Evolutionary conservation across 2,888 invertebrate genomes (phyloP), one percentile per base, ranked within the genome.

Genomic region (Conus canariensis): DNA sequence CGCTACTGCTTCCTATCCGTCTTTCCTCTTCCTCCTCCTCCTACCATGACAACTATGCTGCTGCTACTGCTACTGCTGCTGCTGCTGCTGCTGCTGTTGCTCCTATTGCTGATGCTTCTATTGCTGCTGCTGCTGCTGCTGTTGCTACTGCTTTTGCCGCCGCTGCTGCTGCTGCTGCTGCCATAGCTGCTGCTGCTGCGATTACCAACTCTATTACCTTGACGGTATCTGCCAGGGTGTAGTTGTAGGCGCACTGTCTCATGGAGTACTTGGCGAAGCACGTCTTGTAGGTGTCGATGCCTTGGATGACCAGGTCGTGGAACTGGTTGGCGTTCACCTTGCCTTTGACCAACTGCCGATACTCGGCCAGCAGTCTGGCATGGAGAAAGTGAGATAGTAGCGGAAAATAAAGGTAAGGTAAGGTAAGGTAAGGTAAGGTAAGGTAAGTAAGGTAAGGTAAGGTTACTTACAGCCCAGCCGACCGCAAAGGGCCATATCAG

Each of bases 181-280:
- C 30, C 45, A 1, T 22, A 3, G 60, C 60, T 64, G 60, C 60
- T 64, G 60, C 60, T 64, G 60, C 60, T 6, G 16, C 60, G 10
- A 64, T 16, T 4, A 2, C 16, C 60, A 64, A 14, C 16, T 14
- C 60, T 70, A 0, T 22, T 70, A 88, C 88, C 82, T 88, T 88
- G 22, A 88, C 83, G 14, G 80, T 88, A 22, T 88, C 83, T 5
- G 88, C 88, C 19, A 88, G n/a, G 6, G 88, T 88, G 14, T 83
- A 25, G 83, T 88, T 88, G 88, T 88, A 88, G 45, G 88, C 83
- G n/a, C 88, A 88, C 83, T 88, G 88, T 8, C 88, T 59, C 30
- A 88, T 59, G 60, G 88, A 88, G 45, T 88, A 88, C 45, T 87
- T 88, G 83, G 56, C 80, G 19, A 88, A 74, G 59, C 88, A 67